A percentile compares a stretch with the other conserved stretches of the same genome.
phyloP scores from a whole-genome alignment of 2,797 vertebrate genomes.

The Mus caroli region DNA sequence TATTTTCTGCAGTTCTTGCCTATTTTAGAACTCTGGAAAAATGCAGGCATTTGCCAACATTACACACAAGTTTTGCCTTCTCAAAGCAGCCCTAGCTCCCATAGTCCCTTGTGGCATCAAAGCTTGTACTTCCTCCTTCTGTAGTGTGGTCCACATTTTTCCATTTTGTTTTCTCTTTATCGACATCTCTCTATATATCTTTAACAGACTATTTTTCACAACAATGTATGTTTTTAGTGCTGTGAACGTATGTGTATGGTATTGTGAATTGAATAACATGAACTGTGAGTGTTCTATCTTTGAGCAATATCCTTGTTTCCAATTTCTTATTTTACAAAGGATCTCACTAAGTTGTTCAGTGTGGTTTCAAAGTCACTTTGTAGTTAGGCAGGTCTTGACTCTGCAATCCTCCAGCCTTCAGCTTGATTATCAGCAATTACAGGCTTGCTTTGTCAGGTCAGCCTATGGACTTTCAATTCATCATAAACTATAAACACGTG shows the following conservation, averaged over 20 bases:
- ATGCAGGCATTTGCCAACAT: neutral
- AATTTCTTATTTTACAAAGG: neutral
- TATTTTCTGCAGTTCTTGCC: neutral
- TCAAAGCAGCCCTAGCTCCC: neutral
- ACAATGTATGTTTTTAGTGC: neutral
- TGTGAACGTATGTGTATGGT: neutral
- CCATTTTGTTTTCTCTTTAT: constrained; percentile 4
- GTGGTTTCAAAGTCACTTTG: neutral
- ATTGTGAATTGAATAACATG: neutral
- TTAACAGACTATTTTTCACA: constrained; percentile 46
- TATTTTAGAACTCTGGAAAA: neutral
- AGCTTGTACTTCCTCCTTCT: neutral
- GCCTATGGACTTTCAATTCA: neutral
- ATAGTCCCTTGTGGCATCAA: neutral
- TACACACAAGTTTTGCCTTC: neutral
- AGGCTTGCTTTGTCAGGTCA: neutral
- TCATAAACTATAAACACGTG: neutral
- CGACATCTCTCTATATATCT: neutral
- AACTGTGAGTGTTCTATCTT: too few relatives aligned
- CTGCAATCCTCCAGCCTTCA: neutral
- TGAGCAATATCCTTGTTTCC: neutral
- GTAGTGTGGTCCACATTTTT: neutral
- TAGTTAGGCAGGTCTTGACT: neutral
- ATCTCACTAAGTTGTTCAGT: neutral
- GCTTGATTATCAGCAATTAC: neutral